Percentiles rank a stretch among this genome's conserved stretches.
Evolutionary conservation across 2,888 invertebrate species (phyloP).

Genomic region (Nymphalis c-album): DNA sequence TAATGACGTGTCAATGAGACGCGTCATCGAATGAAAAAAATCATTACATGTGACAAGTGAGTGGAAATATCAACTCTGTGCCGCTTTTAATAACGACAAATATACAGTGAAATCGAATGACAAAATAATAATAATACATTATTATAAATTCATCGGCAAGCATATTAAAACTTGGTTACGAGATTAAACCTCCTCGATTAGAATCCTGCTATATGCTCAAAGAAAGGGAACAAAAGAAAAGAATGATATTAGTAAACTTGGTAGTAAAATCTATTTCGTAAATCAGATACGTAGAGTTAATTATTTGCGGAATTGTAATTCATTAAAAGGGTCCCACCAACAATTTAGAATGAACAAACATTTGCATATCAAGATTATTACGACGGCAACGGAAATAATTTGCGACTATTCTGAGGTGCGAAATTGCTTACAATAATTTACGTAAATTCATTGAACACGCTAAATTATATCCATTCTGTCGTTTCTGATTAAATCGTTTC

Average conservation of each 20-base stretch:
- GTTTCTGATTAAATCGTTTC: conserved; percentile 39
- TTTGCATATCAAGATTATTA: conserved; percentile 45
- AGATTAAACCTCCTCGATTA: conserved; percentile 77
- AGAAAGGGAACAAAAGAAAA: conserved; percentile 73
- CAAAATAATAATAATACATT: conserved; percentile 64
- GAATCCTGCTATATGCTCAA: conserved; percentile 81
- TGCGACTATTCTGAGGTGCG: conserved; percentile 38
- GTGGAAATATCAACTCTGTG: conserved; percentile 73
- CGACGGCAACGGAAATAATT: conserved; percentile 46
- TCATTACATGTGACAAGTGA: conserved; percentile 88
- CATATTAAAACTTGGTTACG: conserved; percentile 76
- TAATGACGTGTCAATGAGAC: conserved; percentile 54
- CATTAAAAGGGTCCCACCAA: conserved; percentile 56
- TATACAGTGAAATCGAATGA: conserved; percentile 61
- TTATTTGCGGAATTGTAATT: conserved; percentile 43
- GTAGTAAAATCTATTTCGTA: conserved; percentile 53
- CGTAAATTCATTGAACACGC: conserved; percentile 39
- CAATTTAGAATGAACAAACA: conserved; percentile 49
- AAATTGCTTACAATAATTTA: conserved; percentile 41
- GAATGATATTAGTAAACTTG: conserved; percentile 77
- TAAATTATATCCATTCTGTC: conserved; percentile 49
- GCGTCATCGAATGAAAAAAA: conserved; percentile 71
- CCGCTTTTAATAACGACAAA: conserved; percentile 56
- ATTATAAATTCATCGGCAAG: conserved; percentile 69
- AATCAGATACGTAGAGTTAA: conserved; percentile 46